Evolutionary conservation across 1,140 invertebrate species (phyloP).

Genomic region (Bombus superbus): DNA sequence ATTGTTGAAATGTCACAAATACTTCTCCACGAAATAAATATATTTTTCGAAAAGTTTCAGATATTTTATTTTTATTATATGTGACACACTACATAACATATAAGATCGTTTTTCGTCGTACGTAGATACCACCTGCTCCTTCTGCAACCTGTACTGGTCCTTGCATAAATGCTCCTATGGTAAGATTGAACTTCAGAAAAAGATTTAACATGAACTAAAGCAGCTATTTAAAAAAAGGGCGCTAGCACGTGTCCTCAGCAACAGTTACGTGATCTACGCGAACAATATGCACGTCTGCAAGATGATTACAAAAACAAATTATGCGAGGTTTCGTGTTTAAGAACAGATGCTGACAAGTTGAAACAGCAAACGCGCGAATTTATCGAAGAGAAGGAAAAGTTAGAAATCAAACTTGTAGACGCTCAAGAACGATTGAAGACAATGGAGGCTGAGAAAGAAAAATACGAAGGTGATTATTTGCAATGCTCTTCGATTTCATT

Average conservation of each 20-base stretch:
- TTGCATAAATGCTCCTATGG: conserved; percentile 68
- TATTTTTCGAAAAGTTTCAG: conserved; percentile 50
- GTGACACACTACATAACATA: not conserved
- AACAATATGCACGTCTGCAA: conserved; percentile 84
- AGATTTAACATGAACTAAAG: conserved; percentile 40
- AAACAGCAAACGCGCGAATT: conserved; percentile 82
- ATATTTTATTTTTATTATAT: conserved; percentile 19
- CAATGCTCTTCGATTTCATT: not conserved
- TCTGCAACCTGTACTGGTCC: conserved; percentile 65
- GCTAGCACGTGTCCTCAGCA: conserved; percentile 72
- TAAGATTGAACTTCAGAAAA: conserved; percentile 47
- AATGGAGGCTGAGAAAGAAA: conserved; percentile 75
- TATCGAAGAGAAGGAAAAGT: conserved; percentile 82
- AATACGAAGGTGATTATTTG: conserved; percentile 68
- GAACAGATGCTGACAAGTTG: conserved; percentile 82
- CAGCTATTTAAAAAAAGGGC: conserved; percentile 52
- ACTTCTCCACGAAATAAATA: conserved; percentile 62
- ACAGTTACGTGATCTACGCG: conserved; percentile 81
- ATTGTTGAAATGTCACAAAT: not conserved
- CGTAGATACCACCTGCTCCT: conserved; percentile 55
- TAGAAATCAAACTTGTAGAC: conserved; percentile 84
- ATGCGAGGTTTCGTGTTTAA: conserved; percentile 82
- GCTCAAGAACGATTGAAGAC: conserved; percentile 76
- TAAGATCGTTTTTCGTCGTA: conserved; percentile 33
- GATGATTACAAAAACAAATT: conserved; percentile 85